Evolutionary conservation across 2,888 invertebrate genomes (phyloP), one percentile per base, ranked within the genome.

Genomic region (Agrotis ipsilon): DNA sequence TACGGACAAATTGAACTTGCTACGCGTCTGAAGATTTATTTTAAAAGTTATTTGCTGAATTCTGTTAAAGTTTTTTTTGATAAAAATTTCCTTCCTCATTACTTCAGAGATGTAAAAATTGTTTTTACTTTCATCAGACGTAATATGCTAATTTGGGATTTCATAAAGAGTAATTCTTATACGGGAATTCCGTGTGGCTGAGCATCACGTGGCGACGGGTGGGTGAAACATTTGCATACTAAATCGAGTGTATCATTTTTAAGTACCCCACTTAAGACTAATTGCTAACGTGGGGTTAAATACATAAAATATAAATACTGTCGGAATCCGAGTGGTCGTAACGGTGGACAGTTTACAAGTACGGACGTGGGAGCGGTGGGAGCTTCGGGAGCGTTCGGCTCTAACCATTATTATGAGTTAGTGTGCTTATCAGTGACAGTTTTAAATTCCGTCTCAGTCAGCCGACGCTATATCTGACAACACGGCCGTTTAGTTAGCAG

Each of bases 391-490:
- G 54, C 78, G 81, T 76, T 74, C 68, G 80, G 81, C 84, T 85
- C 75, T 71, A 84, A 79, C 91, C 87, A 90, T 91, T 91, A 90
- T 89, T 85, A 88, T 92, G 92, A 93, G 87, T 91, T 90, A 91
- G 85, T 88, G 85, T 79, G 80, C 87, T 92, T 92, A 92, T 92
- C 91, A 88, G 88, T 87, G 89, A 90, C 91, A 89, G 88, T 89
- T 92, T 91, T 87, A 91, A 91, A 90, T 89, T 89, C 85, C 84
- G 84, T 89, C 87, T 87, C 83, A 87, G 82, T 87, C 85, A 86
- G 83, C 81, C 75, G 72, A 68, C 73, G 68, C 68, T 60, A 63
- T 88, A 89, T 88, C 88, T 84, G 87, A 86, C 86, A 78, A 74
- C 68, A 78, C 60, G 62, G 64, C 48, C 52, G 65, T 77, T 74